These are phyloP conservation scores for Camponotus floridanus DNA, from an alignment of 1,140 invertebrate species.

Conservation along the genomic window DNA sequence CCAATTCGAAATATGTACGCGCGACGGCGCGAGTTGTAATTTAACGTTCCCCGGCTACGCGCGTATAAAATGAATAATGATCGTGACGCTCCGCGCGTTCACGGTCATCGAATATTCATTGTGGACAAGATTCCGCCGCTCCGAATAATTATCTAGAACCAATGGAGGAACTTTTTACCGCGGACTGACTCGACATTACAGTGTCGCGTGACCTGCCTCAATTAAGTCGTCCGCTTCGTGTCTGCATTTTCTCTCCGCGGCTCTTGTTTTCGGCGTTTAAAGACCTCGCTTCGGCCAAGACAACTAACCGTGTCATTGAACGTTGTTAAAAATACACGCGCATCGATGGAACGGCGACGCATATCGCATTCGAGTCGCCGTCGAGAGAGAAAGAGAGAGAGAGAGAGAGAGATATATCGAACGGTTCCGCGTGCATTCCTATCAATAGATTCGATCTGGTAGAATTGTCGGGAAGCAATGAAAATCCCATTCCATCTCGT, in stretches of 20 bases:
- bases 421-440: background rate
- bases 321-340: slow-evolving; percentile 25
- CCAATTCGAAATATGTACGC: slow-evolving; percentile 51
- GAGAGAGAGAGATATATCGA: slow-evolving; percentile 31
- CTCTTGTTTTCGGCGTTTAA: slow-evolving; percentile 57
- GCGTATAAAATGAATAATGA: slow-evolving; percentile 53
- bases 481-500: slow-evolving; percentile 48
- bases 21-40: background rate
- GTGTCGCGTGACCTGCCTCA: slow-evolving; percentile 43
- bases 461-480: slow-evolving; percentile 51
- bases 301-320: slow-evolving; percentile 43
- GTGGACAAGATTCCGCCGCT: slow-evolving; percentile 37
- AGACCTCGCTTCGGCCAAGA: background rate
- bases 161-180: slow-evolving; percentile 7
- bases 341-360: slow-evolving; percentile 1
- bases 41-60: background rate
- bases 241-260: slow-evolving; percentile 3
- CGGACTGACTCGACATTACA: slow-evolving; percentile 43
- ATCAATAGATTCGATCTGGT: slow-evolving; percentile 24
- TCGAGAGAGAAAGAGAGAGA: background rate
- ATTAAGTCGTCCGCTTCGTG: slow-evolving; percentile 56
- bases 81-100: slow-evolving; percentile 6
- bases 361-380: slow-evolving; percentile 7
- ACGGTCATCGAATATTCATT: slow-evolving; percentile 54
- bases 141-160: slow-evolving; percentile 48